Percentiles rank a stretch among this genome's conserved stretches.
phyloP scores from a whole-genome alignment of 2,113 vertebrate genomes.

The Speoplatyrhinus poulsoni region DNA sequence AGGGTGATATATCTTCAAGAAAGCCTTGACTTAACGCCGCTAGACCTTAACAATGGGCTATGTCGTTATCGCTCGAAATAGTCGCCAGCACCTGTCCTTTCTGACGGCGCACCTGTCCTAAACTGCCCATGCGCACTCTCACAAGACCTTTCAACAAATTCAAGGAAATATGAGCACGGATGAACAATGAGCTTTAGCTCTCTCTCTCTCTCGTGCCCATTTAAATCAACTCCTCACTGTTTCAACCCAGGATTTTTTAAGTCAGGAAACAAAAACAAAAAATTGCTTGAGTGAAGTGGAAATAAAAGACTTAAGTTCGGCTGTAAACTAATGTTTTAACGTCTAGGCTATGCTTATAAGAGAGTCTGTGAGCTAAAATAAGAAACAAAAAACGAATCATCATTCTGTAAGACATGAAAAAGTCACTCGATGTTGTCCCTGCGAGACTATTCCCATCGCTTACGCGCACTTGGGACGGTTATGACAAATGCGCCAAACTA shows the following conservation, averaged over 20 bases:
- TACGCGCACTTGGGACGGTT: conserved; percentile 16
- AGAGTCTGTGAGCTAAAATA: neutral
- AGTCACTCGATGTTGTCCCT: neutral
- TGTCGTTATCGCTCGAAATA: conserved; percentile 64
- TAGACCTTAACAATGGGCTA: conserved; percentile 68
- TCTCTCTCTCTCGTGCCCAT: neutral
- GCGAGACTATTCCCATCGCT: neutral
- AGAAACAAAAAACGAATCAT: neutral
- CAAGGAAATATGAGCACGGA: conserved; percentile 31
- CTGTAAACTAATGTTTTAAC: neutral
- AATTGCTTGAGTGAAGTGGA: neutral
- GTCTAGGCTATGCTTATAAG: neutral
- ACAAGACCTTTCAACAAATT: conserved; percentile 38
- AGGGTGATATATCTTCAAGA: conserved; percentile 45
- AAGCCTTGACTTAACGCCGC: conserved; percentile 47
- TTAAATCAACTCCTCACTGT: neutral
- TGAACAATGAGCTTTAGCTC: conserved; percentile 13
- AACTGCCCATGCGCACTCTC: conserved; percentile 71
- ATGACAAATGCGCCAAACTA: neutral
- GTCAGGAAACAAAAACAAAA: conserved; percentile 1
- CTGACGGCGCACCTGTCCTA: conserved; percentile 85
- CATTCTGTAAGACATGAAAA: neutral
- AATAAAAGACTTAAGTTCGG: neutral
- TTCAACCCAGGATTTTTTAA: neutral
- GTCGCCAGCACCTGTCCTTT: conserved; percentile 87